Percentiles rank a stretch among this genome's conserved stretches.
Conservation (phyloP, 1,140 invertebrate species). For the Coptotermes formosanus region DNA sequence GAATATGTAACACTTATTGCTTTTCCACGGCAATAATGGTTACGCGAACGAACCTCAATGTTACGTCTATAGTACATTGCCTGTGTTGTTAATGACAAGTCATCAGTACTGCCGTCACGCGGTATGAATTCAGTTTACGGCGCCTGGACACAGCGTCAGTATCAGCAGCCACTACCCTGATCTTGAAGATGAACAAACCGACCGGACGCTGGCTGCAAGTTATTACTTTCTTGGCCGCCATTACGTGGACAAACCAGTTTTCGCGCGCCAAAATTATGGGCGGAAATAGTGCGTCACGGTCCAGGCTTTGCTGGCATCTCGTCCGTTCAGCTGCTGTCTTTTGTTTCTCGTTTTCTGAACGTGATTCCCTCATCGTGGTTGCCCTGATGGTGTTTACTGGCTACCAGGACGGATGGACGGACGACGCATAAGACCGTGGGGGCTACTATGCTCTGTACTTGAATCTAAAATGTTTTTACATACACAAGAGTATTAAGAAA, state of each 20-base stretch:
- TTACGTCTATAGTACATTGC: no score
- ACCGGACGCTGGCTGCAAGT: background rate
- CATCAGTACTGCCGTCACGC: no score
- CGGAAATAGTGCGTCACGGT: conserved; percentile 17
- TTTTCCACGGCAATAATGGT: no score
- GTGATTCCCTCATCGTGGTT: background rate
- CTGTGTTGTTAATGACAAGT: no score
- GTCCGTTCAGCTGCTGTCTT: background rate
- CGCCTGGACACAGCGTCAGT: no score
- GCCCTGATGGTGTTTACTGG: background rate
- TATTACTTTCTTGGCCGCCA: background rate
- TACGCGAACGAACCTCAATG: no score
- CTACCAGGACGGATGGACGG: background rate
- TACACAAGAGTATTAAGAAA: background rate
- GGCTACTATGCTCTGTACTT: background rate
- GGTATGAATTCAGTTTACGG: no score
- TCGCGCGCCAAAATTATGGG: conserved; percentile 13
- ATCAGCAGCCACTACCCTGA: no score
- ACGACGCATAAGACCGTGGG: background rate
- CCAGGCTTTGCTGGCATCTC: background rate
- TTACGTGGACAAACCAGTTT: conserved; percentile 15
- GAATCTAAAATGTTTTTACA: background rate
- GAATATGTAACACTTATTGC: no score
- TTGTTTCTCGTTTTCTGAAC: conserved; percentile 19
- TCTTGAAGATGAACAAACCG: background rate